Evolutionary conservation across 2,113 vertebrate genomes (phyloP), one percentile per base, ranked within the genome.

Genomic region (Falcunculus frontatus): DNA sequence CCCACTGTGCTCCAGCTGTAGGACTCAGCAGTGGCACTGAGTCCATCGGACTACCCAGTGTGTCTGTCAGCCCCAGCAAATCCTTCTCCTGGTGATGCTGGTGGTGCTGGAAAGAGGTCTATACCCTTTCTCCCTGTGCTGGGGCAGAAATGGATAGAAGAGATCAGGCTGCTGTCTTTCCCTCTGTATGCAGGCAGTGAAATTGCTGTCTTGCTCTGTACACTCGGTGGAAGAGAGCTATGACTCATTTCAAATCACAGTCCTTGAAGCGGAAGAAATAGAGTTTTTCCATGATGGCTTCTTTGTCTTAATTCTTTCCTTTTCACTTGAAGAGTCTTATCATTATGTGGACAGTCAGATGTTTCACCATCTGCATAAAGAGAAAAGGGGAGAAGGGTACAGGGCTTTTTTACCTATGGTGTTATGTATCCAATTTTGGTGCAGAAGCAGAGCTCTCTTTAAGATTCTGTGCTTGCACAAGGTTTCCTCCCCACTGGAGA

Each of bases 181-280:
- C 4, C 16, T 8, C 13, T 80, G 0, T 23, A 33, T 29, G 15
- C 39, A 91, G 76, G 16, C 47, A 47, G 11, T 22, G 35, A 91
- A 87, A 89, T 64, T 7, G 2, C 41, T 82, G 26, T 63, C 73
- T 84, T 93, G 42, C 35, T 75, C 16, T 64, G 3, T 52, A 75
- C 82, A 78, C 19, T 33, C 72, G 33, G 33, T 73, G 20, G 37
- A 69, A 80, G 33, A 95, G 32, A 86, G 42, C n/a, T 77, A 39
- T 91, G 60, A 94, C 52, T 87, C 65, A 70, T 52, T 81, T 70
- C 26, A 78, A 88, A 77, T 65, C 73, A 67, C 47, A 56, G 86
- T 62, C 60, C 55, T 89, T 53, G 26, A 63, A 93, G 49, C 4
- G 10, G 72, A 86, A 68, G 19, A 83, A 88, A 65, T 17, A 10